Evolutionary conservation across 2,888 invertebrate species (phyloP).

Genomic region (Sinhomidia bicolor): DNA sequence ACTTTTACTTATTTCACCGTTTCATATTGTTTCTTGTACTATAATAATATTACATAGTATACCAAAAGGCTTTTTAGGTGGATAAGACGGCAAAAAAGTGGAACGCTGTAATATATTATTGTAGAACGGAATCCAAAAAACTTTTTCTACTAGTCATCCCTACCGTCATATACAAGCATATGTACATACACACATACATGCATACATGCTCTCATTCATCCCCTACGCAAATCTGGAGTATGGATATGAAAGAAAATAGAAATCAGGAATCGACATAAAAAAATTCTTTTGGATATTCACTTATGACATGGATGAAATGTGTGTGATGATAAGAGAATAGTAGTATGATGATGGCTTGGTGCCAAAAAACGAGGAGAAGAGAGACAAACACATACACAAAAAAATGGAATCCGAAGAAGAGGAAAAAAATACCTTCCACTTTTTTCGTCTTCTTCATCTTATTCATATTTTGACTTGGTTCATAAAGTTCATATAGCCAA

Average conservation of each 20-base stretch:
- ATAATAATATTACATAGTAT: constrained; percentile 3
- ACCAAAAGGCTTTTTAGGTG: constrained; percentile 20
- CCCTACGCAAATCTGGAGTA: not conserved
- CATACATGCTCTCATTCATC: no score
- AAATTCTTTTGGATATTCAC: constrained; percentile 24
- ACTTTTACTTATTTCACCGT: constrained; percentile 16
- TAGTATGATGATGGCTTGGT: constrained; percentile 30
- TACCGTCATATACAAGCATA: not conserved
- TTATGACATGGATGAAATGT: constrained; percentile 20
- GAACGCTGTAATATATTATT: constrained; percentile 14
- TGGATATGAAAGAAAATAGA: not conserved
- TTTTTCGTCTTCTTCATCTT: not conserved
- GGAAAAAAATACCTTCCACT: constrained; percentile 35
- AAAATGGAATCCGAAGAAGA: constrained; percentile 21
- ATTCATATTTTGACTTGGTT: not conserved
- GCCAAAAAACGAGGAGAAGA: constrained; percentile 3
- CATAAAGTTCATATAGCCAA: not conserved
- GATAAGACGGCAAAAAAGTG: constrained; percentile 6
- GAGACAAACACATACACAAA: not conserved
- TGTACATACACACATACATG: not conserved
- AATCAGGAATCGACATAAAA: constrained; percentile 33
- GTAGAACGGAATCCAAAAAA: constrained; percentile 24
- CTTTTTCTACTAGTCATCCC: constrained; percentile 8
- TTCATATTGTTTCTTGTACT: not conserved
- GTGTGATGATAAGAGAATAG: constrained; percentile 22